phyloP scores from a whole-genome alignment of 1,140 invertebrate genomes.

The Mycetomoellerius zeteki region DNA sequence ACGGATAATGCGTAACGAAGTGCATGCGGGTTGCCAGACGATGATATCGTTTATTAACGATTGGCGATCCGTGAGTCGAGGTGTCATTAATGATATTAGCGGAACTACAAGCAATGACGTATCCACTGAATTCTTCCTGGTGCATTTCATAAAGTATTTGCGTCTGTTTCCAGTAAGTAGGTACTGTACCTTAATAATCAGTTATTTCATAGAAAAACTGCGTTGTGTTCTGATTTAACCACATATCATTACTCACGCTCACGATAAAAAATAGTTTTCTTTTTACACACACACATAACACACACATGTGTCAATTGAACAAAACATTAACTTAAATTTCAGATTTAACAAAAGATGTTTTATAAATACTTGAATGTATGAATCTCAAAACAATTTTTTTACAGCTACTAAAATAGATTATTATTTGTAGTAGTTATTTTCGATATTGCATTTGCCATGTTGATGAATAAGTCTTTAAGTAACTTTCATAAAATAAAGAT shows the following conservation, averaged over 20 bases:
- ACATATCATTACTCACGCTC: not conserved
- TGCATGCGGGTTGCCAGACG: not conserved
- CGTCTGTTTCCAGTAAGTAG: not conserved
- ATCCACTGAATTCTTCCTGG: not conserved
- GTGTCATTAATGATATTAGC: constrained; percentile 33
- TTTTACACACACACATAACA: not conserved
- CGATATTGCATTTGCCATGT: not conserved
- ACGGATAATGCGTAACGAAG: constrained; percentile 16
- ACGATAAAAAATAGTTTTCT: not conserved
- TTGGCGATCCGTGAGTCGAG: not conserved
- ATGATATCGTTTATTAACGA: constrained; percentile 9
- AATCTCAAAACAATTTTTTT: not conserved
- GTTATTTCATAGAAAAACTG: constrained; percentile 1
- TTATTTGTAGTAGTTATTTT: not conserved
- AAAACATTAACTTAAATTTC: not conserved
- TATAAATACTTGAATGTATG: not conserved
- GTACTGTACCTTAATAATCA: not conserved
- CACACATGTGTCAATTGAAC: not conserved
- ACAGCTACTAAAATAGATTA: not conserved
- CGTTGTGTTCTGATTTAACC: not conserved
- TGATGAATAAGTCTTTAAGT: not conserved
- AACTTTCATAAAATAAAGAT: too few species aligned
- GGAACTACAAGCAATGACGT: constrained; percentile 17
- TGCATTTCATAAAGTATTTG: not conserved
- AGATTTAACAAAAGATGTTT: not conserved